Evolutionary conservation across 2,797 vertebrate genomes (phyloP).

Genomic region (Staurois parvus): DNA sequence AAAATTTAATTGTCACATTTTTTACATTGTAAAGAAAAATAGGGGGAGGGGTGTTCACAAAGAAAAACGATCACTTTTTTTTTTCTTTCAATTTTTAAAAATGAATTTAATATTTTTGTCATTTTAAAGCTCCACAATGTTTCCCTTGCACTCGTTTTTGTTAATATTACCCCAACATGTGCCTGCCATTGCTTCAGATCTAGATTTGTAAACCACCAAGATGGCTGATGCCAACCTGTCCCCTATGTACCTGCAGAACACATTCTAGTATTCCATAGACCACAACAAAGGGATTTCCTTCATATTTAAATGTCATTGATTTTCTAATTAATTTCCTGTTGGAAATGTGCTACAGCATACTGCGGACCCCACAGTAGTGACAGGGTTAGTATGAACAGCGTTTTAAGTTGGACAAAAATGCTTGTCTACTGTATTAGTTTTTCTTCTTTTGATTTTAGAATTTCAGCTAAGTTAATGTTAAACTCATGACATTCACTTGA

Average conservation of each 20-base stretch:
- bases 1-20: too few relatives aligned
- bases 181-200: background rate
- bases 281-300: constrained; percentile 26
- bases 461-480: constrained; percentile 53
- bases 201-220: too few relatives aligned
- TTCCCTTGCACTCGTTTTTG: too few relatives aligned
- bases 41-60: too few relatives aligned
- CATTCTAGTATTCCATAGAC: constrained; percentile 4
- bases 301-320: constrained; percentile 31
- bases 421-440: constrained; percentile 52
- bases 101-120: too few relatives aligned
- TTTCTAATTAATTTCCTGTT: constrained; percentile 30
- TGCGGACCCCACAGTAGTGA: constrained; percentile 11
- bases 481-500: constrained; percentile 61
- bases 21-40: too few relatives aligned
- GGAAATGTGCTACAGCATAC: constrained; percentile 32
- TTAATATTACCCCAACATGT: background rate
- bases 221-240: background rate
- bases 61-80: too few relatives aligned
- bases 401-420: constrained; percentile 71
- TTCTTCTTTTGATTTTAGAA: constrained; percentile 66
- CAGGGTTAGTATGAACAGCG: constrained; percentile 45
- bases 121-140: too few relatives aligned
- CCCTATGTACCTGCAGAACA: background rate
- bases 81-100: too few relatives aligned